Evolutionary conservation across 2,797 vertebrate species (phyloP).

Genomic region (Botia kubotai): DNA sequence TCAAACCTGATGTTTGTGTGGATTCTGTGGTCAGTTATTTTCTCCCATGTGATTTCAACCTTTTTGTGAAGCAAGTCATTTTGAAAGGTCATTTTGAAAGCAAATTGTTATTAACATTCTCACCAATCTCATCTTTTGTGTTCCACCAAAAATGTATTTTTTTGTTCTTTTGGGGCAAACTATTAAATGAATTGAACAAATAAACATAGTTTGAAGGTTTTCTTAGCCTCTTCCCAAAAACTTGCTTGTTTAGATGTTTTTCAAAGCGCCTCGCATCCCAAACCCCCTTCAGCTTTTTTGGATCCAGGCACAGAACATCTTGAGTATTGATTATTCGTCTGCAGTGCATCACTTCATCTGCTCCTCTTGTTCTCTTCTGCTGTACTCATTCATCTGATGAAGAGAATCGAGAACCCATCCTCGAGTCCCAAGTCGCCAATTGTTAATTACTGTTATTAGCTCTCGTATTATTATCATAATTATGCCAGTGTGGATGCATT

Average conservation of each 20-base stretch:
- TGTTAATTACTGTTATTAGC: slow-evolving; percentile 47
- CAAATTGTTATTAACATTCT: no score
- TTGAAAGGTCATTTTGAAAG: no score
- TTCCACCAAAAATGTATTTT: no score
- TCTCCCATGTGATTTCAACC: no score
- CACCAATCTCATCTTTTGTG: no score
- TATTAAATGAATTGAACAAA: no score
- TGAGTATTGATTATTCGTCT: not conserved
- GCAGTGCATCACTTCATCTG: slow-evolving; percentile 7
- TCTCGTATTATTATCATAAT: slow-evolving; percentile 63
- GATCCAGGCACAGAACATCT: not conserved
- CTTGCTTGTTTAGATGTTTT: not conserved
- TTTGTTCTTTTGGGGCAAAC: no score
- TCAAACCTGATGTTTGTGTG: not conserved
- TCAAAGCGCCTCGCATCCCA: not conserved
- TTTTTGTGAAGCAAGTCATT: not conserved
- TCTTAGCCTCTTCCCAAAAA: not conserved
- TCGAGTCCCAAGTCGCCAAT: slow-evolving; percentile 27
- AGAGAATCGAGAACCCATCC: slow-evolving; percentile 4
- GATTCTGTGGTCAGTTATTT: no score
- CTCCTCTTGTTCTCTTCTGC: not conserved
- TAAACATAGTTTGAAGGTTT: no score
- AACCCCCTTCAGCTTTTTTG: not conserved
- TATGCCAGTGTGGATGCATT: slow-evolving; percentile 57
- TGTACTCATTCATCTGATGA: slow-evolving; percentile 6